Percentiles rank a stretch among this genome's conserved stretches.
Conservation (phyloP, 2,113 vertebrate genomes). For the Syngnathoides biaculeatus region DNA sequence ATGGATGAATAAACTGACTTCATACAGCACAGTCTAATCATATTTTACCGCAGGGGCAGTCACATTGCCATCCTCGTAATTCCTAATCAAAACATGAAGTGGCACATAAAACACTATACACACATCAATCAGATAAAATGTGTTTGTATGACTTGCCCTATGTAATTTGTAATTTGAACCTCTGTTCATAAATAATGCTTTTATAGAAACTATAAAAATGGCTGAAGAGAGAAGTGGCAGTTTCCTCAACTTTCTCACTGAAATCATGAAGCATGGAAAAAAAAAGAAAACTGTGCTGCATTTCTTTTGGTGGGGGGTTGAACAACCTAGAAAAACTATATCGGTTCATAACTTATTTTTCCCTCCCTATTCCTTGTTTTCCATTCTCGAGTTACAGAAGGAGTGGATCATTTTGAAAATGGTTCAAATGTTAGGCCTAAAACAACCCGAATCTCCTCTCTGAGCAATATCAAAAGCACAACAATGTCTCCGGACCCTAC, state of each 20-base stretch:
- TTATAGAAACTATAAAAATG: background rate
- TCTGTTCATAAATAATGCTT: background rate
- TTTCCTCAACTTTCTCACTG: background rate
- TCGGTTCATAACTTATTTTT: constrained; percentile 37
- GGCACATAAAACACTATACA: background rate
- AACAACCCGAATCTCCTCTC: constrained; percentile 13
- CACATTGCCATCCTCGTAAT: background rate
- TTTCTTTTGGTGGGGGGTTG: background rate
- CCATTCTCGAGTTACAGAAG: background rate
- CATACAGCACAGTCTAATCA: background rate
- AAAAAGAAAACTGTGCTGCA: background rate
- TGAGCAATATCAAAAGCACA: constrained; percentile 29
- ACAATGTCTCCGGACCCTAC: constrained; percentile 21
- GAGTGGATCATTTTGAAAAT: background rate
- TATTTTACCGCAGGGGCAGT: background rate
- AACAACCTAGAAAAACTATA: constrained; percentile 1
- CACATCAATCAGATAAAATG: background rate
- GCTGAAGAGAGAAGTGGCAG: background rate
- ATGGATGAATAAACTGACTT: background rate
- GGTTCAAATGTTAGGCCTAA: constrained; percentile 9
- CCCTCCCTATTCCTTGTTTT: background rate
- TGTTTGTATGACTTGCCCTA: background rate
- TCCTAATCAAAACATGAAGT: background rate
- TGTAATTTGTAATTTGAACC: background rate
- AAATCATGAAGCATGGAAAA: background rate